These are phyloP conservation scores for Cheirogaleus medius DNA, from an alignment of 2,113 vertebrate species.

Conservation along the genomic window DNA sequence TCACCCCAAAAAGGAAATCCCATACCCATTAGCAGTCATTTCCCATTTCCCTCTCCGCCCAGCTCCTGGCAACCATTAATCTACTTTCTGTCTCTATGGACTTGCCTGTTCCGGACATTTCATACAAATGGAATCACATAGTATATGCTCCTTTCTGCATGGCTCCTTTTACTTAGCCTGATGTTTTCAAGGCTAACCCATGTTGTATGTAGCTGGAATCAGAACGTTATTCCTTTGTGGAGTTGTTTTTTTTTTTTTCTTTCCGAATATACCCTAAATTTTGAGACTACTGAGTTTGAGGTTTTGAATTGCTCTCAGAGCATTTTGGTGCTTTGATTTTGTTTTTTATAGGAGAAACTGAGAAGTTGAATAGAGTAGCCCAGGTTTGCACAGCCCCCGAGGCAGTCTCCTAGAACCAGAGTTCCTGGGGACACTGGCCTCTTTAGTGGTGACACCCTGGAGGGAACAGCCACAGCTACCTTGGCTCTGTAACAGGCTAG, in stretches of 20 bases:
- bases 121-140: no score
- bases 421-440: not conserved
- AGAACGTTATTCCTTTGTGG: not conserved
- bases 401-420: not conserved
- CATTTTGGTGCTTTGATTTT: not conserved
- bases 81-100: no score
- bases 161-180: not conserved
- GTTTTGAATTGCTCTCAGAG: not conserved
- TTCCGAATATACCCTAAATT: not conserved
- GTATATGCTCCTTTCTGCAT: no score
- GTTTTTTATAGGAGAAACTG: not conserved
- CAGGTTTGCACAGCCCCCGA: not conserved
- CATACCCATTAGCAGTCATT: not conserved
- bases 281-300: not conserved
- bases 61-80: no score
- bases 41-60: not conserved
- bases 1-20: not conserved
- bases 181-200: not conserved
- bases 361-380: not conserved
- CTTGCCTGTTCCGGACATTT: no score
- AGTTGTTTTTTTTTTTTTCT: not conserved
- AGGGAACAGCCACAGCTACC: not conserved
- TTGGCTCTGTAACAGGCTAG: not conserved
- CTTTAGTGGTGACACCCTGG: not conserved
- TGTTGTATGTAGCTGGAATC: not conserved